These are phyloP conservation scores for Nebria salina DNA, from an alignment of 2,888 invertebrate species.

Conservation along the genomic window DNA sequence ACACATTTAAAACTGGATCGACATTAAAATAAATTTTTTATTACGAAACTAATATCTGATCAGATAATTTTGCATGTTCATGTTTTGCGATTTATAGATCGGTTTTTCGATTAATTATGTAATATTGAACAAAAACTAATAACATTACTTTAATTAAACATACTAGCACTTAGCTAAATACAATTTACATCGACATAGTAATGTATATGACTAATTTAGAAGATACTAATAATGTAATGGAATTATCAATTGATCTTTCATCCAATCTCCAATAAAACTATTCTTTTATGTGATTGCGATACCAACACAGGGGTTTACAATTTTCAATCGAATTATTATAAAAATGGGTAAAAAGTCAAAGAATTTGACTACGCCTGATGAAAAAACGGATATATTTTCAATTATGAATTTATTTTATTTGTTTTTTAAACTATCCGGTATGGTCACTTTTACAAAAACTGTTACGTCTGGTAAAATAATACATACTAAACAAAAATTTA, in stretches of 20 bases:
- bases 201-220: neutral
- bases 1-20: neutral
- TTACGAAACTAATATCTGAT: neutral
- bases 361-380: neutral
- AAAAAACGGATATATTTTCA: slow-evolving; percentile 25
- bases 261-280: neutral
- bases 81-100: no score
- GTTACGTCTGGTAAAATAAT: slow-evolving; percentile 23
- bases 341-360: neutral
- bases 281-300: neutral
- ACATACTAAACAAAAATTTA: slow-evolving; percentile 27
- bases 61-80: no score
- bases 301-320: neutral
- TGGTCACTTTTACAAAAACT: slow-evolving; percentile 25
- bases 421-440: slow-evolving; percentile 34
- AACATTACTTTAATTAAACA: neutral
- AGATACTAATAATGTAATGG: neutral
- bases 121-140: neutral
- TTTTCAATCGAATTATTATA: neutral
- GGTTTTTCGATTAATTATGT: no score
- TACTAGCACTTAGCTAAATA: neutral
- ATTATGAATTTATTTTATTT: slow-evolving; percentile 29
- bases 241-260: neutral
- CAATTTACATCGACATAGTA: neutral
- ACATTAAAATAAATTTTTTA: neutral